phyloP scores from a whole-genome alignment of 2,113 vertebrate genomes.

The Oreochromis tanganicae region DNA sequence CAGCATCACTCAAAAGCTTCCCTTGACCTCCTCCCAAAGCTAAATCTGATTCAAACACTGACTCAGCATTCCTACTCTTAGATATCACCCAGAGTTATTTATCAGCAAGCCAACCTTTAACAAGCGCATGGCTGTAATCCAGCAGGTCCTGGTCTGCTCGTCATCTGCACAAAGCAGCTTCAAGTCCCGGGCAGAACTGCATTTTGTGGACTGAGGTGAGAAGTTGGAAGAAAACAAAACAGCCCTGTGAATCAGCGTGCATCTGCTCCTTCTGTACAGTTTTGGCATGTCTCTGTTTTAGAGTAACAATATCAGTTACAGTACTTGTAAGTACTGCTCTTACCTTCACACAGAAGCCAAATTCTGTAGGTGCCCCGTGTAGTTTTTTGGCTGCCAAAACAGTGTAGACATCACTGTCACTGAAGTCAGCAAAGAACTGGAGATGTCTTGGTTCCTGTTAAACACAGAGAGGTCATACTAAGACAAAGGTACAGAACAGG shows the following conservation, averaged over 20 bases:
- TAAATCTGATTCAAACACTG: slow-evolving; percentile 48
- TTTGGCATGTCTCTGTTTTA: background rate
- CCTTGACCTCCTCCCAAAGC: slow-evolving; percentile 31
- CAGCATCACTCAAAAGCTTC: slow-evolving; percentile 39
- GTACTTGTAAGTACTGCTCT: background rate
- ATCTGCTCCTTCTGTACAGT: background rate
- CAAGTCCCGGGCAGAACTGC: slow-evolving; percentile 86
- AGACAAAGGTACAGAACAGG: background rate
- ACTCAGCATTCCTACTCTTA: slow-evolving; percentile 44
- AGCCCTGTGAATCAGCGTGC: background rate
- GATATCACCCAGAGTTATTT: slow-evolving; percentile 20
- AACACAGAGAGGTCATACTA: background rate
- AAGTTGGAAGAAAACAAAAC: background rate
- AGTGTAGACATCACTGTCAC: slow-evolving; percentile 87
- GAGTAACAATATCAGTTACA: background rate
- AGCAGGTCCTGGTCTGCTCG: slow-evolving; percentile 90
- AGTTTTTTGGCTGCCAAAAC: slow-evolving; percentile 85
- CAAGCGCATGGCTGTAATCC: slow-evolving; percentile 94
- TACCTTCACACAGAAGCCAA: slow-evolving; percentile 97
- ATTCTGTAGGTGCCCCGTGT: slow-evolving; percentile 86
- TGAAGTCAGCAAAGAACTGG: slow-evolving; percentile 94
- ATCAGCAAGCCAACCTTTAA: slow-evolving; percentile 82
- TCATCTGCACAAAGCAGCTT: slow-evolving; percentile 95
- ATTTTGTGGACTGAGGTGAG: slow-evolving; percentile 84
- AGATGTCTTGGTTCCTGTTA: slow-evolving; percentile 93